Evolutionary conservation across 2,797 vertebrate species (phyloP).

Genomic region (Ctenochaetus hawaiiensis): DNA sequence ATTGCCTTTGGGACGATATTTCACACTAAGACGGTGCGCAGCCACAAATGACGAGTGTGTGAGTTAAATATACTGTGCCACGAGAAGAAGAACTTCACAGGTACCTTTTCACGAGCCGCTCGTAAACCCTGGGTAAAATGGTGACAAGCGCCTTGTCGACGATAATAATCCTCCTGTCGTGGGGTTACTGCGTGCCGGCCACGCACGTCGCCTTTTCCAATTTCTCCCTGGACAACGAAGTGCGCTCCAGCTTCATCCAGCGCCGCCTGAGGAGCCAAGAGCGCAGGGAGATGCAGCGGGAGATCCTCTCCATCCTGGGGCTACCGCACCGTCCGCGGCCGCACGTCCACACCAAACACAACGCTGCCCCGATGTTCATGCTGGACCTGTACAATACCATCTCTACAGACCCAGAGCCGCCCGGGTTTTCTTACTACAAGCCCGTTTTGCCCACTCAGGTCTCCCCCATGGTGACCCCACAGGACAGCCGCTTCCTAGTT

Average conservation of each 20-base stretch:
- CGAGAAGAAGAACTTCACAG: background rate
- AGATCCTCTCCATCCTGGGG: conserved; percentile 98
- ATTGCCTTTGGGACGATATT: conserved; percentile 34
- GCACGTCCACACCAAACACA: conserved; percentile 90
- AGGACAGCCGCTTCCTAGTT: conserved; percentile 93
- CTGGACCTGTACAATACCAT: conserved; percentile 96
- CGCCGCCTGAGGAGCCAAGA: conserved; percentile 93
- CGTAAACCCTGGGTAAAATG: conserved; percentile 59
- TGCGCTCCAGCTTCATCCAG: conserved; percentile 95
- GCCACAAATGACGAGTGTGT: background rate
- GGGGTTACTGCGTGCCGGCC: conserved; percentile 81
- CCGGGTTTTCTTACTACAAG: conserved; percentile 88
- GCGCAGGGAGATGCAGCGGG: conserved; percentile 96
- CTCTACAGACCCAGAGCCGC: conserved; percentile 85
- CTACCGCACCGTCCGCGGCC: conserved; percentile 95
- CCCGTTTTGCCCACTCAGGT: conserved; percentile 87
- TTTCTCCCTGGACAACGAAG: conserved; percentile 90
- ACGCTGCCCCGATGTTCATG: conserved; percentile 97
- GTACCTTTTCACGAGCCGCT: conserved; percentile 8
- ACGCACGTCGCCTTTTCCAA: conserved; percentile 88
- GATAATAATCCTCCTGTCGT: conserved; percentile 55
- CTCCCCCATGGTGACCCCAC: conserved; percentile 88
- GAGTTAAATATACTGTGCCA: background rate
- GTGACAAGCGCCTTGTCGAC: conserved; percentile 31
- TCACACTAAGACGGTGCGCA: conserved; percentile 19